Base-by-base conservation (phyloP, 64 coral and sea anemone species). In the Trachythela sp. region DNA sequence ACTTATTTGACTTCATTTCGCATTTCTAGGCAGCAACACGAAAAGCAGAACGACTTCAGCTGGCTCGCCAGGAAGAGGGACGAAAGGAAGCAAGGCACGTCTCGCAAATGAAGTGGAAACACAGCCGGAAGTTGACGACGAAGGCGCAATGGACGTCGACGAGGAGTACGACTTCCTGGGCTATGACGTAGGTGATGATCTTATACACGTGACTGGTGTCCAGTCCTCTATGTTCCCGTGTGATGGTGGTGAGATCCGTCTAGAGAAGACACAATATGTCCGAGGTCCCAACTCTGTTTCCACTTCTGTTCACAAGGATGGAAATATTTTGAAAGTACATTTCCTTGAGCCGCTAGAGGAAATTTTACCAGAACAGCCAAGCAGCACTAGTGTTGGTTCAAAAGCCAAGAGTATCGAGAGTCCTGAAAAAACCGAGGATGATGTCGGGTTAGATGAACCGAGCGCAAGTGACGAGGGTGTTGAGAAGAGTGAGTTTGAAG, bases 151-250 rank as follows among this genome's bases (percentile, higher is more conserved):
- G 2, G 75, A 80, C 13, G 37, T 4, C 32, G 91, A 93, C 36
- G 71, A 99, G 40, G 36, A 36, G 18, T 91, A 87, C 43, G 84
- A 93, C 86, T 99, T 99, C 67, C 88, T 99, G 86, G 96, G 96
- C 48, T 99, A 99, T 85, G 93, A 99, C 48, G 92, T 92, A 39
- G 96, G 96, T 2, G 96, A 99, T 70, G 94, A 93, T 87, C 88
- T 99, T 40, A 88, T 99, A 13, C 93, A 99, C 22, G 96, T 87
- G 33, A 93, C 91, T 77, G 96, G 96, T 70, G 92, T 89, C 86
- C 90, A 94, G 26, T 72, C 93, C 0, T 91, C 96, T 52, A 88
- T 99, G 91, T 99, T 99, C 72, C 96, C 96, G 13, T 59, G 68
- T 37, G 93, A 97, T 85, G 95, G 95, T 36, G 95, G 93, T n/a